A percentile compares a stretch with the other conserved stretches of the same genome.
These are phyloP conservation scores for Corbicula japonica DNA, from an alignment of 2,888 invertebrate genomes.

Conservation along the genomic window DNA sequence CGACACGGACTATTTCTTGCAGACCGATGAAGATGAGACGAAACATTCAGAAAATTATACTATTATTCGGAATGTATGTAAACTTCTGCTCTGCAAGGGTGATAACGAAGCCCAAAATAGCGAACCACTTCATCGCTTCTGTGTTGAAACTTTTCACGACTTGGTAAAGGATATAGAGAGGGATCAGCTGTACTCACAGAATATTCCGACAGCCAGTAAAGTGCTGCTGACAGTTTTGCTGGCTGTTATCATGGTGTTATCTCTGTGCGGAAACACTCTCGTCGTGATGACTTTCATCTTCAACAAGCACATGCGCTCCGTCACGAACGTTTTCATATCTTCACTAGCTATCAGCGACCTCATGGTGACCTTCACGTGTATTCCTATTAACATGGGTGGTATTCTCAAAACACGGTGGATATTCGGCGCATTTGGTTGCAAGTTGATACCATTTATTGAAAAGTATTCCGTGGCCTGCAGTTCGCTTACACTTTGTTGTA, in stretches of 20 bases:
- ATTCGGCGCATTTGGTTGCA: conserved; percentile 72
- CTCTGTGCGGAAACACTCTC: conserved; percentile 71
- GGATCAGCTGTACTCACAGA: conserved; percentile 31
- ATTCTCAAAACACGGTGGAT: conserved; percentile 63
- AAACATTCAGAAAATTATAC: too few species aligned
- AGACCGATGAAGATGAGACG: too few species aligned
- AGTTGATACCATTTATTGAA: conserved; percentile 71
- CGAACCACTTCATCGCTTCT: neutral
- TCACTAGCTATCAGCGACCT: conserved; percentile 77
- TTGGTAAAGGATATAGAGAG: conserved; percentile 26
- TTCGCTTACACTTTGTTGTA: conserved; percentile 75
- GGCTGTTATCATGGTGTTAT: conserved; percentile 60
- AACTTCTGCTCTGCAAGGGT: neutral
- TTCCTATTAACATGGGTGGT: conserved; percentile 70
- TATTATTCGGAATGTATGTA: too few species aligned
- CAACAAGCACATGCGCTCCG: conserved; percentile 75
- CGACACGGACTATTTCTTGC: too few species aligned
- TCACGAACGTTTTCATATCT: conserved; percentile 76
- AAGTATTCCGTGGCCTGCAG: conserved; percentile 73
- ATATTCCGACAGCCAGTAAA: conserved; percentile 55
- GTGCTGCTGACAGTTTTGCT: conserved; percentile 60
- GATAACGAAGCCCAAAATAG: neutral
- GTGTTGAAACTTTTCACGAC: conserved; percentile 12
- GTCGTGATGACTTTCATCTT: conserved; percentile 73
- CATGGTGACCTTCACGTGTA: conserved; percentile 68